A percentile compares a stretch with the other conserved stretches of the same genome.
phyloP scores from a whole-genome alignment of 1,140 invertebrate species.

The Aphis gossypii region DNA sequence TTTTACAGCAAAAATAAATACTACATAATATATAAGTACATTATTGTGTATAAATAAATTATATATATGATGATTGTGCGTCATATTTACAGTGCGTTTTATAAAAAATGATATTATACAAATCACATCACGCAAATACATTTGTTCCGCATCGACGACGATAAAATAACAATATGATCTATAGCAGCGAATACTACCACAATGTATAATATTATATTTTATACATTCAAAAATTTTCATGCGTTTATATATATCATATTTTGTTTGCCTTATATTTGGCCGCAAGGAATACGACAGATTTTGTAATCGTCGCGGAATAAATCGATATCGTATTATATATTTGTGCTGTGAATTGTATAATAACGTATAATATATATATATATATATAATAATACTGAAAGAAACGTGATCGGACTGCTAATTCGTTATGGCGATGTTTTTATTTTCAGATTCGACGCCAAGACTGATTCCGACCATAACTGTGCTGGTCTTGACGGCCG shows the following conservation, averaged over 20 bases:
- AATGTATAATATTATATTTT: background rate
- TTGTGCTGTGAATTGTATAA: background rate
- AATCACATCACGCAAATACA: background rate
- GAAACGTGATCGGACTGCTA: constrained; percentile 33
- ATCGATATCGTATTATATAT: background rate
- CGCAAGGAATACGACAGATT: background rate
- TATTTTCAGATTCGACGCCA: constrained; percentile 45
- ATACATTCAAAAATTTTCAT: background rate
- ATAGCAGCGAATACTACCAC: background rate
- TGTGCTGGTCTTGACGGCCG: background rate
- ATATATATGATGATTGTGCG: background rate
- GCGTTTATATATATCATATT: background rate
- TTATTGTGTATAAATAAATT: background rate
- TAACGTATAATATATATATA: background rate
- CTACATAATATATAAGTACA: background rate
- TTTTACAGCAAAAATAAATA: background rate
- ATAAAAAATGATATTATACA: background rate
- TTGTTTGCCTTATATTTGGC: background rate
- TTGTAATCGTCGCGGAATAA: constrained; percentile 34
- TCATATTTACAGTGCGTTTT: background rate
- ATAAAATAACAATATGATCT: constrained; percentile 8
- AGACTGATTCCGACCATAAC: constrained; percentile 32
- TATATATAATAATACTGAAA: background rate
- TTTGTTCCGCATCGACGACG: background rate
- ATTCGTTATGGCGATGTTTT: constrained; percentile 28